These are phyloP conservation scores for Ooceraea biroi DNA, from an alignment of 1,140 invertebrate genomes.

Conservation along the genomic window DNA sequence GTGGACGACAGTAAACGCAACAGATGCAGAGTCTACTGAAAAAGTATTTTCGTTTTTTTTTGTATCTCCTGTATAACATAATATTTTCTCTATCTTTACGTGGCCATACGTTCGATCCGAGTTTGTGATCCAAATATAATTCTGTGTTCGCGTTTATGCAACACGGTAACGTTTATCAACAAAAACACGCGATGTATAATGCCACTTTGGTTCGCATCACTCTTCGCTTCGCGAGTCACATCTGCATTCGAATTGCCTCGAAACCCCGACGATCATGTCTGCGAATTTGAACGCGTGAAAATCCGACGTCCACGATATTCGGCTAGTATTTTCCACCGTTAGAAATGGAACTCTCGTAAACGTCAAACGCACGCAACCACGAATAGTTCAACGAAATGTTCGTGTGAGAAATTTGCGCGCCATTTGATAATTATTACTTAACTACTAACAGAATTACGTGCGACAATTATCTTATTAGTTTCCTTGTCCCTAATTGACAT, in stretches of 20 bases:
- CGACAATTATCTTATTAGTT: neutral
- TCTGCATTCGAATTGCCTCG: constrained; percentile 26
- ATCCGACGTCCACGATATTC: constrained; percentile 9
- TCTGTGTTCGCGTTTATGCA: neutral
- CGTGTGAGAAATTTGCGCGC: constrained; percentile 41
- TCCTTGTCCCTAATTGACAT: neutral
- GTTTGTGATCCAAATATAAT: neutral
- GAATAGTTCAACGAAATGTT: constrained; percentile 4
- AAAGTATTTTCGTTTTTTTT: no score
- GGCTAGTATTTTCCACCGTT: constrained; percentile 11
- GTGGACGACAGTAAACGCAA: no score
- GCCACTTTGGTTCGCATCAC: constrained; percentile 1
- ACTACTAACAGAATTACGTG: neutral
- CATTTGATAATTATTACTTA: constrained; percentile 27
- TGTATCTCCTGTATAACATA: no score
- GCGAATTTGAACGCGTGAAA: neutral
- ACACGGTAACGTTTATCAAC: constrained; percentile 14
- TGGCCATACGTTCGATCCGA: neutral
- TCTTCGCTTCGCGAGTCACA: constrained; percentile 1
- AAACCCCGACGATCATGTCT: neutral
- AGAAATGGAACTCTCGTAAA: constrained; percentile 14
- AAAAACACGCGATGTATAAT: constrained; percentile 14
- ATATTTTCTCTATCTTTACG: no score
- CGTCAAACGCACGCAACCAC: constrained; percentile 27
- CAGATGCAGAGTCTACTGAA: no score